These are phyloP conservation scores for Acanthosepion esculentum DNA, from an alignment of 2,888 invertebrate genomes.

Conservation along the genomic window DNA sequence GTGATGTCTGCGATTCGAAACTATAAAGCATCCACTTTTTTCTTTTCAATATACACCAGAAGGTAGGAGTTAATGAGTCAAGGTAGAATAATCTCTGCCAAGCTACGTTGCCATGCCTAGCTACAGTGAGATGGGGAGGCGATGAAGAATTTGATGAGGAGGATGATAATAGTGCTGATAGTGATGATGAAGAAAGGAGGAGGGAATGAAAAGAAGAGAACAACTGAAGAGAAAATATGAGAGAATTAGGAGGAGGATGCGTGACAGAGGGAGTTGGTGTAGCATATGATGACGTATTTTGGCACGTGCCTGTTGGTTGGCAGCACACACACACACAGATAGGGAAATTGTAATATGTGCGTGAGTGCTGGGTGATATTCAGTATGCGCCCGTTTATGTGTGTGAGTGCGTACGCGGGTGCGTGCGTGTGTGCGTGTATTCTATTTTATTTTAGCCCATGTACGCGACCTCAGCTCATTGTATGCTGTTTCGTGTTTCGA, in stretches of 20 bases:
- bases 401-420: not conserved
- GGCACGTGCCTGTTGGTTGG: slow-evolving; percentile 23
- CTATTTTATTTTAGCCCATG: too few relatives aligned
- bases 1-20: not conserved
- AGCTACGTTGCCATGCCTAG: slow-evolving; percentile 11
- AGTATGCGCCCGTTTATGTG: not conserved
- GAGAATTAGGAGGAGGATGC: not conserved
- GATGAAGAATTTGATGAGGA: not conserved
- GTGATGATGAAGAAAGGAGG: not conserved
- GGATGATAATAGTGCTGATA: not conserved
- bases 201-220: not conserved
- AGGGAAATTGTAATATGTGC: not conserved
- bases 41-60: not conserved
- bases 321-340: not conserved
- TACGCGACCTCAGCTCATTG: too few relatives aligned
- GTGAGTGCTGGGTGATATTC: not conserved
- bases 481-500: too few relatives aligned
- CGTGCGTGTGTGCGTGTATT: not conserved
- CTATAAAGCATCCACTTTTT: slow-evolving; percentile 2
- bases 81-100: slow-evolving; percentile 33
- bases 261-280: not conserved
- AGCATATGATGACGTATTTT: not conserved
- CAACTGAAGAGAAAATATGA: not conserved
- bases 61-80: slow-evolving; percentile 23
- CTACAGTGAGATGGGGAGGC: not conserved